Percentiles rank a stretch among this genome's conserved stretches.
These are phyloP conservation scores for Heliconius ismenius DNA, from an alignment of 2,888 invertebrate species.

Conservation along the genomic window DNA sequence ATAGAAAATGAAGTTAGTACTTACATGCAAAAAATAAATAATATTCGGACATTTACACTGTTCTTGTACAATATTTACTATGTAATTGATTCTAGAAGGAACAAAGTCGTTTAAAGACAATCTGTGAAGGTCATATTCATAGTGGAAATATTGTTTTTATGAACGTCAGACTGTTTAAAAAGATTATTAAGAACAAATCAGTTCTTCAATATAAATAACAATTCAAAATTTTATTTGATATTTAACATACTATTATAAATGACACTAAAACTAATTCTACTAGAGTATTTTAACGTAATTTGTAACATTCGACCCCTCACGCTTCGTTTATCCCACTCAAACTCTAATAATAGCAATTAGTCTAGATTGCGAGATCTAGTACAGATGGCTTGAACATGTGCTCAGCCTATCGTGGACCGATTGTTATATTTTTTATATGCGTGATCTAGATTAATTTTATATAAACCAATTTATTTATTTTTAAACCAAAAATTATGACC, in stretches of 20 bases:
- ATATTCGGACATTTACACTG: not conserved
- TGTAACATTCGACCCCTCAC: not conserved
- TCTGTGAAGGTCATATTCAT: conserved; percentile 34
- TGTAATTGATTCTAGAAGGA: conserved; percentile 24
- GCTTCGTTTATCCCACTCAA: conserved; percentile 29
- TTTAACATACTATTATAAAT: not conserved
- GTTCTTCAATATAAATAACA: too few species aligned
- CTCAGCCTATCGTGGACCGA: conserved; percentile 23
- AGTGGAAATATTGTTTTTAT: conserved; percentile 23
- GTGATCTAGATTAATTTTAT: conserved; percentile 29
- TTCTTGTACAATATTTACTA: not conserved
- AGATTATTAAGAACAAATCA: not conserved
- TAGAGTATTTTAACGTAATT: not conserved
- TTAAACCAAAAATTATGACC: not conserved
- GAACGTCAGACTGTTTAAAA: not conserved
- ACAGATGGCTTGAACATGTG: conserved; percentile 29
- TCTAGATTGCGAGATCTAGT: conserved; percentile 34
- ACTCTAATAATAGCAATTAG: conserved; percentile 39
- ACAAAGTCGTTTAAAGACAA: conserved; percentile 24
- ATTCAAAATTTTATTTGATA: not conserved
- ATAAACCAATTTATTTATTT: conserved; percentile 2
- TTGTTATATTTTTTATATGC: conserved; percentile 25
- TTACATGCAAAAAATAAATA: not conserved
- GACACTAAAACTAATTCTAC: not conserved
- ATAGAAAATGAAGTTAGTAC: too few species aligned